phyloP scores from a whole-genome alignment of 2,113 vertebrate species.

The Lethenteron reissneri region DNA sequence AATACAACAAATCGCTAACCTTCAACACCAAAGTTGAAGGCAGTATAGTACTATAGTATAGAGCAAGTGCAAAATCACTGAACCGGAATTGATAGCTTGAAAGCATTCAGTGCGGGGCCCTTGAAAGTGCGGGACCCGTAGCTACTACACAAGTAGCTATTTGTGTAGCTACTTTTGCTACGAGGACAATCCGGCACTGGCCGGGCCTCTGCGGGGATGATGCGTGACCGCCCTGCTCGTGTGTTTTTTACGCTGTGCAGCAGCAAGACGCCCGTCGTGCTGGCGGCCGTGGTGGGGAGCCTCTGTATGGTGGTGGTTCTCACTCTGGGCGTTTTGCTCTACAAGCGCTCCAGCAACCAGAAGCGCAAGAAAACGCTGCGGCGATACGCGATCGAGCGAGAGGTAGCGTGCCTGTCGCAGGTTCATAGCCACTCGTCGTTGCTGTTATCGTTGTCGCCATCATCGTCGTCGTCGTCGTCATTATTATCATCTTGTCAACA shows the following conservation, averaged over 20 bases:
- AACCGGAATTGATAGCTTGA: too few species aligned
- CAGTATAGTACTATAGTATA: too few species aligned
- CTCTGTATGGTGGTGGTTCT: conserved; percentile 1
- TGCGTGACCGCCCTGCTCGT: too few species aligned
- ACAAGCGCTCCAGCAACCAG: conserved; percentile 4
- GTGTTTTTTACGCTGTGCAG: neutral
- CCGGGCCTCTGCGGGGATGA: too few species aligned
- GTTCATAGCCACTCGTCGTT: neutral
- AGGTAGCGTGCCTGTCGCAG: neutral
- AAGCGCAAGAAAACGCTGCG: neutral
- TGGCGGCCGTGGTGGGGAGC: conserved; percentile 6
- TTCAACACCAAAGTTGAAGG: too few species aligned
- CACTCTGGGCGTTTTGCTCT: conserved; percentile 4
- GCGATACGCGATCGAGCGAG: neutral
- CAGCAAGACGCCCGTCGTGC: neutral
- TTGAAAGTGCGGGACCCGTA: too few species aligned
- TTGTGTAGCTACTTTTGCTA: too few species aligned
- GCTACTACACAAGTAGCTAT: too few species aligned
- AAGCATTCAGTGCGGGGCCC: too few species aligned
- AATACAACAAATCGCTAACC: too few species aligned
- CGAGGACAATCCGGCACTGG: too few species aligned
- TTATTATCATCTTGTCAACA: neutral
- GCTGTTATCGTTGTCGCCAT: neutral
- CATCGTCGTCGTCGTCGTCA: neutral
- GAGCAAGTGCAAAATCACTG: too few species aligned